Evolutionary conservation across 2,888 invertebrate genomes (phyloP).

Genomic region (Xylota segnis): DNA sequence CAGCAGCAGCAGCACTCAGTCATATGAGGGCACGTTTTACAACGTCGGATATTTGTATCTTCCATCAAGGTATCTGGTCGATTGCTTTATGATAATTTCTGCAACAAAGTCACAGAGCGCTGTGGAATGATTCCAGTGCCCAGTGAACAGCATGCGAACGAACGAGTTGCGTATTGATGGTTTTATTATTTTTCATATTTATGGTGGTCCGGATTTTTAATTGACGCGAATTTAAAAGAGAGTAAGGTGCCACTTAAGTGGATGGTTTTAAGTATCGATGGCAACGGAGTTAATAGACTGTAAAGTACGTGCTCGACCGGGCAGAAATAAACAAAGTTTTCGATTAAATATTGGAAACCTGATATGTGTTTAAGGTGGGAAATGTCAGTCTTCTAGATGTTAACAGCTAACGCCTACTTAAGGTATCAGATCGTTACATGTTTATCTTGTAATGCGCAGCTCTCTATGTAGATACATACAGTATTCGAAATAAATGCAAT

Average conservation of each 20-base stretch:
- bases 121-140: conserved; percentile 34
- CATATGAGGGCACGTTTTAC: conserved; percentile 49
- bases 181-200: conserved; percentile 59
- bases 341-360: not conserved
- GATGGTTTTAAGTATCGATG: conserved; percentile 17
- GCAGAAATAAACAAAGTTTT: not conserved
- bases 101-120: conserved; percentile 53
- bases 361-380: too few relatives aligned
- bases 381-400: too few relatives aligned
- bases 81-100: conserved; percentile 65
- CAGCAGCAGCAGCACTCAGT: conserved; percentile 18
- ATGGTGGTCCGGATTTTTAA: conserved; percentile 42
- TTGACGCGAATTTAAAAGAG: conserved; percentile 40
- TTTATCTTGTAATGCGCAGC: too few relatives aligned
- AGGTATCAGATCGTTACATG: too few relatives aligned
- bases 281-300: not conserved
- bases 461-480: too few relatives aligned
- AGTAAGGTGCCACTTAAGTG: conserved; percentile 39
- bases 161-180: conserved; percentile 47
- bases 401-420: too few relatives aligned
- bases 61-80: conserved; percentile 46
- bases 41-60: conserved; percentile 19
- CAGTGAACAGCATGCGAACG: conserved; percentile 16
- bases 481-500: too few relatives aligned
- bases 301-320: not conserved